Evolutionary conservation across 2,888 invertebrate species (phyloP).

Genomic region (Noctua comes): DNA sequence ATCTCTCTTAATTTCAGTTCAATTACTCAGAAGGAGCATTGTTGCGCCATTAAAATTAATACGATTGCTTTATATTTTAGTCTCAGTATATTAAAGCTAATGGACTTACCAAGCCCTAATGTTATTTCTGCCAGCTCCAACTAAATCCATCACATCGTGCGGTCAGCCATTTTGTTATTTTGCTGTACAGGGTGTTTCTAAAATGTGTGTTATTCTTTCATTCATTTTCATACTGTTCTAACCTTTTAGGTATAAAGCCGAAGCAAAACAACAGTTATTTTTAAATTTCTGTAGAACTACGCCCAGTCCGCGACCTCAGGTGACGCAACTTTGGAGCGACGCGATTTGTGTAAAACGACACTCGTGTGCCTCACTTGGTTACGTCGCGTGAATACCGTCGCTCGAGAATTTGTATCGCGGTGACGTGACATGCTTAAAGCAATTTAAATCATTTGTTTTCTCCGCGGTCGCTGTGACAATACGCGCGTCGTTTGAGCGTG

Average conservation of each 20-base stretch:
- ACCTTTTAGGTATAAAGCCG: neutral
- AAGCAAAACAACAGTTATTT: neutral
- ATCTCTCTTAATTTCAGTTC: neutral
- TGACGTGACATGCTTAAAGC: neutral
- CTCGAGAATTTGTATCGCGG: neutral
- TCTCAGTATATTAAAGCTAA: constrained; percentile 39
- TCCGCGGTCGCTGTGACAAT: neutral
- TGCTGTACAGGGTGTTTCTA: constrained; percentile 2
- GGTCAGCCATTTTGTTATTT: constrained; percentile 43
- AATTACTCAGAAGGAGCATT: constrained; percentile 18
- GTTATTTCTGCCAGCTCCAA: constrained; percentile 40
- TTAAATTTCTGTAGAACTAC: neutral
- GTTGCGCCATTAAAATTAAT: constrained; percentile 43
- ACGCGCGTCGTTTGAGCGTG: neutral
- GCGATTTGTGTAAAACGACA: neutral
- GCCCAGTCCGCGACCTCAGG: neutral
- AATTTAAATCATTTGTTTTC: neutral
- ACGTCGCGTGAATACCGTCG: neutral
- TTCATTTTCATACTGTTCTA: neutral
- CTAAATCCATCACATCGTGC: constrained; percentile 39
- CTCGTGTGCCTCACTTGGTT: neutral
- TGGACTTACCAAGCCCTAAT: constrained; percentile 42
- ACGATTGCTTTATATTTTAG: constrained; percentile 30
- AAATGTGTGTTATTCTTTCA: neutral
- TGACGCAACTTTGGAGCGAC: neutral